Evolutionary conservation across 2,888 invertebrate genomes (phyloP), one percentile per base, ranked within the genome.

Genomic region (Catocala nupta): DNA sequence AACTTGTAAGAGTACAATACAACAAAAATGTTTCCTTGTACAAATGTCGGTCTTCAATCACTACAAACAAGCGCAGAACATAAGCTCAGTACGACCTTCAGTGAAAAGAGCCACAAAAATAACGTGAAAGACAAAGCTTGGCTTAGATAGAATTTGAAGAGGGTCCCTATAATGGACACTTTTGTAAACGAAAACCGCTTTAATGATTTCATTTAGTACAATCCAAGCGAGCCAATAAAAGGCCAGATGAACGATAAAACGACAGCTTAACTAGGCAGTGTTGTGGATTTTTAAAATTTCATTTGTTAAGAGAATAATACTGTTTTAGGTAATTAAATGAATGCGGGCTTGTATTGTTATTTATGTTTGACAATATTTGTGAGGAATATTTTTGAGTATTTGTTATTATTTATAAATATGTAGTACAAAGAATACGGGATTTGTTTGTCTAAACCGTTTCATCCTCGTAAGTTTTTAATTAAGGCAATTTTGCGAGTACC

Each of bases 91-190:
- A 68, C 49, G 55, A 34, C 70, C 68, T 70, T 64, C 56, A 71
- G 68, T 72, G 65, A 74, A 81, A 68, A 73, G 57, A 69, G 58
- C 49, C 66, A 59, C 70, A 77, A 78, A 79, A 81, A 80, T 78
- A 81, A 82, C 69, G 70, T 61, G 75, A 77, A 73, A 80, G 73
- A 84, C 81, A 86, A 88, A 86, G 82, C 81, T 77, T 65, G 67
- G 82, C 82, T 87, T 81, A 84, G 73, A 80, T 78, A 81, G 77
- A 82, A 84, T 88, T 89, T 88, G 87, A 88, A 80, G 80, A 86
- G 87, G 89, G 88, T 88, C 80, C 74, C 81, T 67, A 71, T 86
- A 84, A 89, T 86, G 82, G 85, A 84, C 85, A 85, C 86, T 88
- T 87, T 86, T 87, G 86, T 84, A 86, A 84, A 85, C 77, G 81